Evolutionary conservation across 2,797 vertebrate genomes (phyloP).

Genomic region (Alfaro cultratus): DNA sequence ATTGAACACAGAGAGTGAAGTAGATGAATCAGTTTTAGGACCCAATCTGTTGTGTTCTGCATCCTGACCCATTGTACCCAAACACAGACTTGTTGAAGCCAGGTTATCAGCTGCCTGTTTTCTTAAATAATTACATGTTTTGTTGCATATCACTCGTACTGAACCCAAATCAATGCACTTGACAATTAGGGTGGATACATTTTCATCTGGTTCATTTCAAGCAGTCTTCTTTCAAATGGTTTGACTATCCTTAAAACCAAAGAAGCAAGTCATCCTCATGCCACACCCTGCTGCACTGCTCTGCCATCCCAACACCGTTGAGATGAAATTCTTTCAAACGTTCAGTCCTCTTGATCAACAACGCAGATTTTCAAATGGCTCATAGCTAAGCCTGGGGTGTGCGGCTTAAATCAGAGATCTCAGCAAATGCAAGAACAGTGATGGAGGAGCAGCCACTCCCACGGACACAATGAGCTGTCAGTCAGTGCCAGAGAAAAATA

Average conservation of each 20-base stretch:
- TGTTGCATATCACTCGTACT: neutral
- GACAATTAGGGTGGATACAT: neutral
- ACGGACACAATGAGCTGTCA: conserved; percentile 46
- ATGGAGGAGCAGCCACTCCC: conserved; percentile 57
- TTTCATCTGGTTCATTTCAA: neutral
- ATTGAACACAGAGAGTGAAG: neutral
- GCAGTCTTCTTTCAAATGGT: neutral
- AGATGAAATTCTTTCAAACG: conserved; percentile 12
- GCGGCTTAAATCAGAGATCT: conserved; percentile 20
- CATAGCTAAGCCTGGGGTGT: neutral
- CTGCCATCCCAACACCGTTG: conserved; percentile 20
- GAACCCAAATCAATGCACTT: neutral
- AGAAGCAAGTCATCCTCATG: neutral
- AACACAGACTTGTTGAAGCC: neutral
- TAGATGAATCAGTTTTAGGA: neutral
- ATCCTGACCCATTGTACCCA: neutral
- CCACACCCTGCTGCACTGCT: conserved; percentile 49
- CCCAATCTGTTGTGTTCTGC: neutral
- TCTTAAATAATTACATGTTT: neutral
- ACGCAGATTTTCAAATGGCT: conserved; percentile 14
- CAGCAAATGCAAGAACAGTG: neutral
- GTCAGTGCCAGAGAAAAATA: conserved; percentile 25
- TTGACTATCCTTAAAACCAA: neutral
- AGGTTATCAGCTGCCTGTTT: neutral
- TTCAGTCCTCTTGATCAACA: conserved; percentile 26